Conservation (phyloP, 2,113 vertebrate species). For the Myotis davidii region DNA sequence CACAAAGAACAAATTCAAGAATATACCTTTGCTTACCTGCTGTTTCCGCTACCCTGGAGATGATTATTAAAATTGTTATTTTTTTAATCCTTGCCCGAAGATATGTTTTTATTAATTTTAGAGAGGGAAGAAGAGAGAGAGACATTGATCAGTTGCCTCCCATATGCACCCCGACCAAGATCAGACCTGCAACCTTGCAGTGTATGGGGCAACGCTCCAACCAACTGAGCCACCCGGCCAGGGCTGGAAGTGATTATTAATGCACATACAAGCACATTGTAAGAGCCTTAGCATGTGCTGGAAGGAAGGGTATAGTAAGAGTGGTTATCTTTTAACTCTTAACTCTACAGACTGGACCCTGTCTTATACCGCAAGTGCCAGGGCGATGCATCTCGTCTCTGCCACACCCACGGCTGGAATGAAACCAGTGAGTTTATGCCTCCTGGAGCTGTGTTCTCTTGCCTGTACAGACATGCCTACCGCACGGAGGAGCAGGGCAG, state of each 20-base stretch:
- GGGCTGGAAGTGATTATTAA: neutral
- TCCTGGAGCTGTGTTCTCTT: slow-evolving; percentile 95
- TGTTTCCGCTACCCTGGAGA: neutral
- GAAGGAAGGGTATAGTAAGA: neutral
- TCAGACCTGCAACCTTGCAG: neutral
- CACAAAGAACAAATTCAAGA: neutral
- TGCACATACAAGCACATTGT: neutral
- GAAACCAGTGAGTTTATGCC: slow-evolving; percentile 97
- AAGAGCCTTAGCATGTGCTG: neutral
- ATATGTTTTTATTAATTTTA: no score
- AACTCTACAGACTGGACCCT: slow-evolving; percentile 90
- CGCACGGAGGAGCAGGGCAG: slow-evolving; percentile 95
- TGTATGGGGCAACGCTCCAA: no score
- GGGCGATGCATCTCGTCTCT: slow-evolving; percentile 95
- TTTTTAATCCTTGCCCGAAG: neutral
- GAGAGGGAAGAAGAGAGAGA: neutral
- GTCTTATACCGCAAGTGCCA: slow-evolving; percentile 96
- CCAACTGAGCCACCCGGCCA: no score
- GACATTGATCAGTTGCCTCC: neutral
- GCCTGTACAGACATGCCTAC: slow-evolving; percentile 96
- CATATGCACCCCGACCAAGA: neutral
- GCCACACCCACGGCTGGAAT: slow-evolving; percentile 96
- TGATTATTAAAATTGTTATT: neutral
- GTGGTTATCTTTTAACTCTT: neutral
- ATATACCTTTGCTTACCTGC: neutral